Evolutionary conservation across 2,113 vertebrate species (phyloP).

Genomic region (Epinephelus lanceolatus): DNA sequence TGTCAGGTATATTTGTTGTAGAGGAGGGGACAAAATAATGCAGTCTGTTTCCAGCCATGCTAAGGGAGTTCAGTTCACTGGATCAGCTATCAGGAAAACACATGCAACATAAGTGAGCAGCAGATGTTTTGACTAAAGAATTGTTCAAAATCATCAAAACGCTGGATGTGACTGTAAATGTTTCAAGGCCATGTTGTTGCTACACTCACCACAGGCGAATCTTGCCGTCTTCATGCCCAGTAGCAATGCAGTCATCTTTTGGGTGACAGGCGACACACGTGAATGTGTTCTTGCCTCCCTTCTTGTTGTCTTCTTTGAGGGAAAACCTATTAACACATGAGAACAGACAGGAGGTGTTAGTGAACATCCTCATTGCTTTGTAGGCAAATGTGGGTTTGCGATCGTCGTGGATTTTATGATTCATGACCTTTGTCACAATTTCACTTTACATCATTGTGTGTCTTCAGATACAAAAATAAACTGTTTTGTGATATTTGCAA

Average conservation of each 20-base stretch:
- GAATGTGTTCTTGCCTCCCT: slow-evolving; percentile 87
- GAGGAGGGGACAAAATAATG: too few species aligned
- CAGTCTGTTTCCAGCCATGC: background rate
- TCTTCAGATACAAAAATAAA: background rate
- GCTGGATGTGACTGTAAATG: background rate
- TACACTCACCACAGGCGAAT: slow-evolving; percentile 92
- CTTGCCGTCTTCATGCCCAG: slow-evolving; percentile 93
- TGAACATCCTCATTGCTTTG: background rate
- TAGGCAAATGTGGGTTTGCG: background rate
- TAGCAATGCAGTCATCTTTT: slow-evolving; percentile 93
- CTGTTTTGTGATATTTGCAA: background rate
- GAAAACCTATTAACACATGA: slow-evolving; percentile 83
- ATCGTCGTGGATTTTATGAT: background rate
- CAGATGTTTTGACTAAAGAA: background rate
- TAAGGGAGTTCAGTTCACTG: background rate
- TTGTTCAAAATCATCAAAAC: background rate
- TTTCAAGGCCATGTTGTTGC: background rate
- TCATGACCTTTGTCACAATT: background rate
- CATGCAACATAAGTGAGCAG: background rate
- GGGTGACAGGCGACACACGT: slow-evolving; percentile 92
- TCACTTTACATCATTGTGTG: background rate
- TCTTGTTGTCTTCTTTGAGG: slow-evolving; percentile 85
- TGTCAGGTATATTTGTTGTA: too few species aligned
- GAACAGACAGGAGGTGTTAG: background rate
- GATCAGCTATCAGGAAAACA: background rate